Percentiles rank a stretch among this genome's conserved stretches.
Conservation (phyloP, 2,888 invertebrate species). For the Fragum sueziense region DNA sequence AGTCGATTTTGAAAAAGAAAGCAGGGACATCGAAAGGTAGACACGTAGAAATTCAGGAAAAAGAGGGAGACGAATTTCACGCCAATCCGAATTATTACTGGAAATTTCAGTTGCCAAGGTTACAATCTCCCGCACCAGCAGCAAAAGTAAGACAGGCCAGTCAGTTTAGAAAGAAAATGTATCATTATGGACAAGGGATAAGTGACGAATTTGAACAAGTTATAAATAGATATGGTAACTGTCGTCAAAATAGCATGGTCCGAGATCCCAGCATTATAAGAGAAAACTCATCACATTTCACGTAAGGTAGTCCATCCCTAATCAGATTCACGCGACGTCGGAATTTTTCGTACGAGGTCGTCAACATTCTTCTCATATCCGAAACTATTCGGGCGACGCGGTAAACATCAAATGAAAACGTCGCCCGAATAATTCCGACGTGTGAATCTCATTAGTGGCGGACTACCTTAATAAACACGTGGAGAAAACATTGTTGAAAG, state of each 20-base stretch:
- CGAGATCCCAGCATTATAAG: slow-evolving; percentile 34
- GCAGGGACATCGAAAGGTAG: not conserved
- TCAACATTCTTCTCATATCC: too few relatives aligned
- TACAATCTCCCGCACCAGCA: slow-evolving; percentile 36
- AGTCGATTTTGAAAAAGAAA: slow-evolving; percentile 53
- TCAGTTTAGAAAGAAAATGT: slow-evolving; percentile 51
- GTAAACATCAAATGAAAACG: too few relatives aligned
- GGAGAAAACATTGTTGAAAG: too few relatives aligned
- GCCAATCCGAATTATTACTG: slow-evolving; percentile 49
- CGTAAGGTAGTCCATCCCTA: too few relatives aligned
- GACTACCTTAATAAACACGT: too few relatives aligned
- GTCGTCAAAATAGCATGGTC: slow-evolving; percentile 52
- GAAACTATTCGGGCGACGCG: too few relatives aligned
- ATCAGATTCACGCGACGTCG: too few relatives aligned
- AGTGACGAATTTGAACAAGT: slow-evolving; percentile 59
- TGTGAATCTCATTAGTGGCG: too few relatives aligned
- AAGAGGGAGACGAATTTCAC: slow-evolving; percentile 46
- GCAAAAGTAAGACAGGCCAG: slow-evolving; percentile 20
- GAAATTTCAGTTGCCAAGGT: slow-evolving; percentile 51
- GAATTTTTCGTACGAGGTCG: too few relatives aligned
- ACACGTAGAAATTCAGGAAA: not conserved
- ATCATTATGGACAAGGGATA: slow-evolving; percentile 52
- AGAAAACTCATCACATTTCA: slow-evolving; percentile 17
- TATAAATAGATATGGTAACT: slow-evolving; percentile 56
- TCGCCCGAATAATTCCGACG: too few relatives aligned